phyloP scores from a whole-genome alignment of 2,888 invertebrate species.

The Heliconius hortense region DNA sequence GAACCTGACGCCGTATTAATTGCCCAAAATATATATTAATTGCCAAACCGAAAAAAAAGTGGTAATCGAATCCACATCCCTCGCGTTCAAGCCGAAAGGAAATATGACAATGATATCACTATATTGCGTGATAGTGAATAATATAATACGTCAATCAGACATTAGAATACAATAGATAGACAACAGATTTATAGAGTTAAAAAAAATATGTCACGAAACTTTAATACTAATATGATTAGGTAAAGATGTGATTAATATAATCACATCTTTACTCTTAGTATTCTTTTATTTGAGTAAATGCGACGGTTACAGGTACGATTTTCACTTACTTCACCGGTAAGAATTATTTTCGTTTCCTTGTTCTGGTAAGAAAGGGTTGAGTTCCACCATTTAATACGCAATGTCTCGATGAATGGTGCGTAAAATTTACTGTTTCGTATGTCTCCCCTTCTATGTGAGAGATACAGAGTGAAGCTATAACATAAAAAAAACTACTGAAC shows the following conservation, averaged over 20 bases:
- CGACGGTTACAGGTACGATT: neutral
- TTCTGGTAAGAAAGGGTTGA: neutral
- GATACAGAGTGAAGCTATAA: neutral
- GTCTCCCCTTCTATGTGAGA: neutral
- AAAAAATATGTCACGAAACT: neutral
- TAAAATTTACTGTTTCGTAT: neutral
- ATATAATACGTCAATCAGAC: neutral
- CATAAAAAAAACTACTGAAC: too few species aligned
- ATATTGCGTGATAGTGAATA: slow-evolving; percentile 1
- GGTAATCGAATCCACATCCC: too few species aligned
- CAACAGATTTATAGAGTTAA: neutral
- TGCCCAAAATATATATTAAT: too few species aligned
- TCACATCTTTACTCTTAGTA: neutral
- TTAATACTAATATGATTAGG: neutral
- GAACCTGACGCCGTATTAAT: too few species aligned
- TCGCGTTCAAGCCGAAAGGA: too few species aligned
- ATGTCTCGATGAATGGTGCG: neutral
- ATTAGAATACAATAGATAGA: neutral
- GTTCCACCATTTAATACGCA: neutral
- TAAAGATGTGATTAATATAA: too few species aligned
- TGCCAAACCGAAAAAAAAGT: too few species aligned
- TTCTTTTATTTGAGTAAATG: neutral
- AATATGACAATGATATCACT: neutral
- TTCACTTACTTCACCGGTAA: neutral
- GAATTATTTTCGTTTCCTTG: neutral